Evolutionary conservation across 1,140 invertebrate species (phyloP), one percentile per base, ranked within the genome.

Genomic region (Holotrichia oblita): DNA sequence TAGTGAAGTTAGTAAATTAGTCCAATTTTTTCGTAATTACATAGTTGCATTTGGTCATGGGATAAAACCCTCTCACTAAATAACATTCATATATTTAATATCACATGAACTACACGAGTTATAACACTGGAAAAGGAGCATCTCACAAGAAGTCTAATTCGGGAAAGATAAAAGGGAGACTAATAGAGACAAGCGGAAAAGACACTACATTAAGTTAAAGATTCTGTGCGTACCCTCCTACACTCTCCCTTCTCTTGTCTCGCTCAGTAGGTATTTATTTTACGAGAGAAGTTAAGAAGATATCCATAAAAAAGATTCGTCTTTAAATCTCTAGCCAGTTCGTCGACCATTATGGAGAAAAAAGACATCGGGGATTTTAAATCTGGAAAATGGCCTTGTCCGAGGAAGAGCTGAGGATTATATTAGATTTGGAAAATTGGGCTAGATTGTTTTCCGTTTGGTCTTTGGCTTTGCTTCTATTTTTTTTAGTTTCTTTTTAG

Each of bases 241-340:
- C n/a, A 48, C 12, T n/a, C 44, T 48, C n/a, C 44, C n/a, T 48
- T 48, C 44, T 48, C n/a, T n/a, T 48, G 44, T 48, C 44, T 48
- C 44, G 44, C 44, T 48, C n/a, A 48, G 44, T 48, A 48, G 44
- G 44, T 48, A 48, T 48, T 48, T 48, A 48, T 48, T 48, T 48
- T 48, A 48, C 44, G 44, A 48, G 44, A 48, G 44, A 48, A 48
- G 44, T 48, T 48, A 48, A 48, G 44, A 48, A n/a, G n/a, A 48
- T 14, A n/a, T 14, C n/a, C 44, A 10, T 14, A 14, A 48, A 48
- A 48, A 48, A 48, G 44, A 48, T 48, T 48, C 44, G 44, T n/a
- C 12, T 48, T 48, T 48, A 48, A 48, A 48, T 48, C 44, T 48
- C 44, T 12, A 48, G 44, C 44, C 44, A 48, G 44, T 48, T 48